These are phyloP conservation scores for Sylvicapra grimmia DNA, from an alignment of 2,113 vertebrate genomes.

Conservation along the genomic window DNA sequence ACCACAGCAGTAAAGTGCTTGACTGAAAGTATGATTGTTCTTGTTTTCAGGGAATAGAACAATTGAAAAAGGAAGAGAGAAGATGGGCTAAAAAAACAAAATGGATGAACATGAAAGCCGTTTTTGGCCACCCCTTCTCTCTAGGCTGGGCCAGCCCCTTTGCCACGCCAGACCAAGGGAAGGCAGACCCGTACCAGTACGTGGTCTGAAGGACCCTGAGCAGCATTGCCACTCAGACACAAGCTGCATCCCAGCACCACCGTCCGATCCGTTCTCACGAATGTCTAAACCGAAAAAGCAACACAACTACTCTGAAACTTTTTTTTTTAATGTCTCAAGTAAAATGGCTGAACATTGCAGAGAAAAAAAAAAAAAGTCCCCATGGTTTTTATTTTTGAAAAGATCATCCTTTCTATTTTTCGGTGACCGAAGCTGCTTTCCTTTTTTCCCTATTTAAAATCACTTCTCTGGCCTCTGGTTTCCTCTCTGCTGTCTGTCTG, in stretches of 20 bases:
- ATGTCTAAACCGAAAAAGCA: slow-evolving; percentile 74
- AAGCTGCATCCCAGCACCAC: slow-evolving; percentile 72
- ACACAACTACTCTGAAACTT: slow-evolving; percentile 61
- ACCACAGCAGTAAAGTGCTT: slow-evolving; percentile 50
- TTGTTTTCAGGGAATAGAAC: slow-evolving; percentile 96
- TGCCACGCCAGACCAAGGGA: slow-evolving; percentile 93
- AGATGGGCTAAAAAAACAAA: slow-evolving; percentile 97
- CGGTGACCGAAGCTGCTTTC: slow-evolving; percentile 70
- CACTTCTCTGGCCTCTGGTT: slow-evolving; percentile 77
- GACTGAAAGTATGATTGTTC: slow-evolving; percentile 89
- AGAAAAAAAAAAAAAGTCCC: slow-evolving; percentile 74
- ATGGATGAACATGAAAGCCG: slow-evolving; percentile 99
- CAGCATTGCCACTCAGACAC: slow-evolving; percentile 76
- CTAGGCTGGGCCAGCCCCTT: slow-evolving; percentile 97
- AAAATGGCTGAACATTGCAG: slow-evolving; percentile 79
- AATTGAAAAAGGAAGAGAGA: slow-evolving; percentile 99
- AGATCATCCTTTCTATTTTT: slow-evolving; percentile 73
- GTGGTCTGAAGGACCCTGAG: slow-evolving; percentile 89
- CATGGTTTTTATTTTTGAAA: slow-evolving; percentile 67
- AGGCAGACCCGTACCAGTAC: slow-evolving; percentile 96
- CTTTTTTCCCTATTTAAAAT: slow-evolving; percentile 47
- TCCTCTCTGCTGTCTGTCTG: slow-evolving; percentile 77
- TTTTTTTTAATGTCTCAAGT: slow-evolving; percentile 74
- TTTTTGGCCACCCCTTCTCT: slow-evolving; percentile 98
- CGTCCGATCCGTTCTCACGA: slow-evolving; percentile 72